Conservation (phyloP, 2,113 vertebrate genomes). For the Labeo catla region DNA sequence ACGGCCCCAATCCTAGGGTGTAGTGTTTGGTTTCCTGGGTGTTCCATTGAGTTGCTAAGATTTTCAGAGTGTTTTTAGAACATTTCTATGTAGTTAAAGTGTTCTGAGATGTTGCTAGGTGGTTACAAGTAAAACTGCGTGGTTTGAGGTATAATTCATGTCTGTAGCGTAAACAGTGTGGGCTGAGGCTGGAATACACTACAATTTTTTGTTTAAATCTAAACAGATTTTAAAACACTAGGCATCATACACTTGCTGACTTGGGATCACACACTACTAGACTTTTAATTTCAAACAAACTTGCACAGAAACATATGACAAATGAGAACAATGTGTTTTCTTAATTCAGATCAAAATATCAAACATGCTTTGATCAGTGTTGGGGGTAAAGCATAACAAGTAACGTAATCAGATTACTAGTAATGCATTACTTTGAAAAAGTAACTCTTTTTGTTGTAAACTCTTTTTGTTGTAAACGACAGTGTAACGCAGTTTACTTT, state of each 20-base stretch:
- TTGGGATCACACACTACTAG: too few relatives aligned
- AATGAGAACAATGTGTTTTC: not conserved
- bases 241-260: too few relatives aligned
- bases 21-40: not conserved
- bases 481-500: too few relatives aligned
- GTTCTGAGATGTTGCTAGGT: not conserved
- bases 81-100: not conserved
- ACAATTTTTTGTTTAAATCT: too few relatives aligned
- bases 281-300: too few relatives aligned
- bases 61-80: not conserved
- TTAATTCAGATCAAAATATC: not conserved
- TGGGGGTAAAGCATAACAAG: not conserved
- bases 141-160: not conserved
- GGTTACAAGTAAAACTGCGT: not conserved
- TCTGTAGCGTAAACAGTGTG: not conserved
- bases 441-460: too few relatives aligned
- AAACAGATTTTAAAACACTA: too few relatives aligned
- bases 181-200: not conserved
- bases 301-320: not conserved
- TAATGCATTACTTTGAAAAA: not conserved
- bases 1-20: not conserved
- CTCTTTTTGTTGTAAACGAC: too few relatives aligned
- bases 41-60: not conserved
- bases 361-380: not conserved
- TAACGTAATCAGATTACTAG: not conserved